Conservation (phyloP, 2,888 invertebrate species). For the Euphydryas editha region DNA sequence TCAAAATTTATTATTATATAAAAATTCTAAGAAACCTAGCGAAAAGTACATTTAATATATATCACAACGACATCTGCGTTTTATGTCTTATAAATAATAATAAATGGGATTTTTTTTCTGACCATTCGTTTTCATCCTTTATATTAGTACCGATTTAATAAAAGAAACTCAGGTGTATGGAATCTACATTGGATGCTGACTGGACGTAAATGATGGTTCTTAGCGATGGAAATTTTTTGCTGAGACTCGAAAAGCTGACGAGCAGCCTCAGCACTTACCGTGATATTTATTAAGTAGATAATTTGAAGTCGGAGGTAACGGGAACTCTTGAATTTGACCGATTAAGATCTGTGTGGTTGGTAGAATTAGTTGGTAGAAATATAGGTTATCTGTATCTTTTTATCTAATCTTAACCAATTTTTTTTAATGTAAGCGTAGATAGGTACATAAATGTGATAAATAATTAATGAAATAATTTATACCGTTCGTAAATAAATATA, state of each 20-base stretch:
- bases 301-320: not conserved
- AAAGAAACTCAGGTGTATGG: conserved; percentile 2
- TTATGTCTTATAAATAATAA: too few relatives aligned
- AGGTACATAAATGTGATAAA: not conserved
- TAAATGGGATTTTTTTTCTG: not conserved
- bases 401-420: too few relatives aligned
- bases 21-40: too few relatives aligned
- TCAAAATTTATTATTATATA: too few relatives aligned
- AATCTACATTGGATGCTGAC: not conserved
- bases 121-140: not conserved
- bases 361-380: not conserved
- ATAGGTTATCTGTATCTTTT: not conserved
- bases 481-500: not conserved
- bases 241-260: conserved; percentile 1
- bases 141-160: not conserved
- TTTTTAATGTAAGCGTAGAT: too few relatives aligned
- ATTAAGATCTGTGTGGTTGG: not conserved
- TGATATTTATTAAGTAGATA: conserved; percentile 5
- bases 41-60: too few relatives aligned
- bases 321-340: not conserved
- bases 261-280: not conserved
- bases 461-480: too few relatives aligned
- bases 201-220: conserved; percentile 13
- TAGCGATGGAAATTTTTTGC: conserved; percentile 6
- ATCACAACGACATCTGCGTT: too few relatives aligned